These are phyloP conservation scores for Zosterops hypoxanthus DNA, from an alignment of 2,113 vertebrate genomes.

Conservation along the genomic window DNA sequence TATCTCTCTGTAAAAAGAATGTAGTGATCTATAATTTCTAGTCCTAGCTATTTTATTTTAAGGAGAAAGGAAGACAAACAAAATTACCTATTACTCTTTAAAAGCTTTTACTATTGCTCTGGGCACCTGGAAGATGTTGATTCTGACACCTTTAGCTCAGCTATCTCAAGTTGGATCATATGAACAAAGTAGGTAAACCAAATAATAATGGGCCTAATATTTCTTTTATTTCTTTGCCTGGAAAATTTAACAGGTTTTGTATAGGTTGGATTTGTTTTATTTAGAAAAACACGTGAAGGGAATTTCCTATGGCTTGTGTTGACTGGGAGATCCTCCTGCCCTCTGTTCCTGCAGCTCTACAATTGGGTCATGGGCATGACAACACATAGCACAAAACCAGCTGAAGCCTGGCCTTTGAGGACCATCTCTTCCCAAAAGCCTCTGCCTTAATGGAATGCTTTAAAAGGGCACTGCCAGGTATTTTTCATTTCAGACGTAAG, in stretches of 20 bases:
- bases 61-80: background rate
- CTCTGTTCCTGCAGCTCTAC: background rate
- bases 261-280: background rate
- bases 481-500: background rate
- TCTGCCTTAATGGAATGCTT: background rate
- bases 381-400: accelerated
- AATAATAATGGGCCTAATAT: background rate
- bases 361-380: accelerated
- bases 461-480: background rate
- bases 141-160: background rate
- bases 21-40: background rate
- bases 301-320: background rate
- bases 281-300: background rate
- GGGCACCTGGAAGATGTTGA: background rate
- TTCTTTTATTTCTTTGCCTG: background rate
- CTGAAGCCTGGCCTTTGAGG: background rate
- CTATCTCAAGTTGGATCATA: background rate
- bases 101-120: background rate
- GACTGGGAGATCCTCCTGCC: background rate
- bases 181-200: background rate
- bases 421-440: background rate
- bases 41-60: background rate
- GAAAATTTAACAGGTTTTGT: background rate
- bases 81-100: background rate
- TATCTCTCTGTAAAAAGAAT: background rate